These are phyloP conservation scores for Arrhamphus sclerolepis DNA, from an alignment of 2,797 vertebrate genomes.

Conservation along the genomic window DNA sequence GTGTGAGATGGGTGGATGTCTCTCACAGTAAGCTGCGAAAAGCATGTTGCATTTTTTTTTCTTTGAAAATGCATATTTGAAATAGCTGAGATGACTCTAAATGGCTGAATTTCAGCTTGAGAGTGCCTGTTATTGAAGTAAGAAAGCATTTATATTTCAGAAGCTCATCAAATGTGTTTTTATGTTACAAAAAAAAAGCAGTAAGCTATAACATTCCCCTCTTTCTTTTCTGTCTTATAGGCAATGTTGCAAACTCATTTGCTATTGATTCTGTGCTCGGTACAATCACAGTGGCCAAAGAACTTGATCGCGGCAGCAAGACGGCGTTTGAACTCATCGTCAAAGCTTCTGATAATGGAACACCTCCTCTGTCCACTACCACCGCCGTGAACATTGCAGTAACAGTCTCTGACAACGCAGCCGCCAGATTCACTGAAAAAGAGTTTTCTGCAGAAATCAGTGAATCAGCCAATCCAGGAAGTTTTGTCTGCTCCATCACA, in stretches of 20 bases:
- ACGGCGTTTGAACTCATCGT: slow-evolving; percentile 88
- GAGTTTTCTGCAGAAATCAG: slow-evolving; percentile 92
- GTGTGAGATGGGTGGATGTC: slow-evolving; percentile 75
- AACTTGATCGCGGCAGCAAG: slow-evolving; percentile 89
- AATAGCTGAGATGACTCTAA: slow-evolving; percentile 78
- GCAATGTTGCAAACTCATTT: slow-evolving; percentile 95
- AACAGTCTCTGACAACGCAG: slow-evolving; percentile 93
- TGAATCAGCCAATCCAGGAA: slow-evolving; percentile 85
- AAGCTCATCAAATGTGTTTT: slow-evolving; percentile 9
- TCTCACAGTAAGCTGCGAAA: slow-evolving; percentile 69
- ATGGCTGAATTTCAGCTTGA: slow-evolving; percentile 73
- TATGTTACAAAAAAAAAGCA: neutral
- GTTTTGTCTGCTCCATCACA: slow-evolving; percentile 88
- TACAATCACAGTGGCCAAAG: slow-evolving; percentile 89
- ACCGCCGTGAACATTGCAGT: slow-evolving; percentile 85
- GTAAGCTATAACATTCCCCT: slow-evolving; percentile 4
- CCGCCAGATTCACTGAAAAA: slow-evolving; percentile 89
- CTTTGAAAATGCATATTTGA: slow-evolving; percentile 81
- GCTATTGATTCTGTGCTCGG: slow-evolving; percentile 91
- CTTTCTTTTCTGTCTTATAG: slow-evolving; percentile 72
- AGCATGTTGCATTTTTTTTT: slow-evolving; percentile 54
- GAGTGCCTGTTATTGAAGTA: too few relatives aligned
- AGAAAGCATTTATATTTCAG: too few relatives aligned
- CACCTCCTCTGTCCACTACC: slow-evolving; percentile 85
- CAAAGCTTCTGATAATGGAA: slow-evolving; percentile 91